Evolutionary conservation across 1,140 invertebrate species (phyloP).

Genomic region (Steinernema feltiae): DNA sequence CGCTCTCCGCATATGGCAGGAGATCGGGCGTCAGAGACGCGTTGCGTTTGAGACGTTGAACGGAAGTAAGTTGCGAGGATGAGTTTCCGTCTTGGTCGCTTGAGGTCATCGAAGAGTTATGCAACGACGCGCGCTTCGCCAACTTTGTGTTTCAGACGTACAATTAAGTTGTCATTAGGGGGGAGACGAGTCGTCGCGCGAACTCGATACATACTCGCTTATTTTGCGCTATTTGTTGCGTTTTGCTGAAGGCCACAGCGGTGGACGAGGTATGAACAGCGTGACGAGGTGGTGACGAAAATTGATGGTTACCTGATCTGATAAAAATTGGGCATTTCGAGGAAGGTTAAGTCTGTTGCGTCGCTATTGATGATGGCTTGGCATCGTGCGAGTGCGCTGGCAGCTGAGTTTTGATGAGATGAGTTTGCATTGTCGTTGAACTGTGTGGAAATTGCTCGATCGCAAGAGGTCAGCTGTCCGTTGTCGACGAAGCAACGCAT

Average conservation of each 20-base stretch:
- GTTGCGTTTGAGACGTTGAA: too few relatives aligned
- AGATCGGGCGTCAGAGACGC: too few relatives aligned
- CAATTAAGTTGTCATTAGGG: slow-evolving; percentile 8
- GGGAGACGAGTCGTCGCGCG: not conserved
- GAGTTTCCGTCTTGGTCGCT: not conserved
- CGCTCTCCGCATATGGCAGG: not conserved
- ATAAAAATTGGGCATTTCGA: too few relatives aligned
- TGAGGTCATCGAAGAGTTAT: slow-evolving; percentile 4
- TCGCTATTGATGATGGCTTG: too few relatives aligned
- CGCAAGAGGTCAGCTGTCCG: too few relatives aligned
- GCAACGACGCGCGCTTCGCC: not conserved
- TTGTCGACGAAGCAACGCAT: too few relatives aligned
- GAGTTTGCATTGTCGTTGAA: too few relatives aligned
- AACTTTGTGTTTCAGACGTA: not conserved
- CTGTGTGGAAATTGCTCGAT: too few relatives aligned
- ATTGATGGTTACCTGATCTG: not conserved
- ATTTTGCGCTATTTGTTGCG: not conserved
- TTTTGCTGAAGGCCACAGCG: not conserved
- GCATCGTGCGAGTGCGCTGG: too few relatives aligned
- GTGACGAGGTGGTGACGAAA: not conserved
- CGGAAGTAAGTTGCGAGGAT: not conserved
- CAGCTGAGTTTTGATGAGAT: too few relatives aligned
- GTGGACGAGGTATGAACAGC: not conserved
- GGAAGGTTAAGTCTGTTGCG: too few relatives aligned
- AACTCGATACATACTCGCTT: not conserved